Evolutionary conservation across 2,888 invertebrate genomes (phyloP).

Genomic region (Blastobasis adustella): DNA sequence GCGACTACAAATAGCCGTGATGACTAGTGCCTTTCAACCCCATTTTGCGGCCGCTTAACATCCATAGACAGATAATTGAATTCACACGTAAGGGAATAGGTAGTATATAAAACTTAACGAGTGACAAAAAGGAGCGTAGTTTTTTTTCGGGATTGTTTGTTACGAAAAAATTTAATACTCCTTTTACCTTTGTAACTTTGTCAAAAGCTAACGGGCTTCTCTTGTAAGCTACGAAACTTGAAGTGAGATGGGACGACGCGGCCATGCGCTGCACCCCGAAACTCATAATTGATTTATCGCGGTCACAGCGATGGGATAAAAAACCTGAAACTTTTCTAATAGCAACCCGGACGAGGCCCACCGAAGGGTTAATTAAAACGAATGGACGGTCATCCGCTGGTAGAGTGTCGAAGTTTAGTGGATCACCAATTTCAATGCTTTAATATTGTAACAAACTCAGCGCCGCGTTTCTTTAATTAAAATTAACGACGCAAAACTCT

Average conservation of each 20-base stretch:
- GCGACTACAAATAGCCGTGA: conserved; percentile 36
- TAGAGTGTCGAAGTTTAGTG: conserved; percentile 69
- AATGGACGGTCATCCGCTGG: conserved; percentile 66
- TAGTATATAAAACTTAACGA: not conserved
- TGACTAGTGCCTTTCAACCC: conserved; percentile 20
- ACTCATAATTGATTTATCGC: conserved; percentile 55
- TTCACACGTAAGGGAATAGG: not conserved
- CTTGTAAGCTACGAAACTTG: not conserved
- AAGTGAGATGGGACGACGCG: not conserved
- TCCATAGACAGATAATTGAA: conserved; percentile 5
- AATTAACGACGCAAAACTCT: conserved; percentile 74
- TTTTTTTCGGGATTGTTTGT: too few species aligned
- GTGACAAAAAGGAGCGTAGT: too few species aligned
- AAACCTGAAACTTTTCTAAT: conserved; percentile 47
- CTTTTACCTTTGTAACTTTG: too few species aligned
- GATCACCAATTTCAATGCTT: conserved; percentile 73
- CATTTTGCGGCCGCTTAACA: conserved; percentile 6
- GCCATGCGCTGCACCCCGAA: conserved; percentile 19
- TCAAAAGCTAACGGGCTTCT: too few species aligned
- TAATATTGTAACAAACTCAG: conserved; percentile 71
- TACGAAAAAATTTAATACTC: too few species aligned
- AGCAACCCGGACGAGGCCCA: conserved; percentile 48
- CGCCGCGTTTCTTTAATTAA: conserved; percentile 73
- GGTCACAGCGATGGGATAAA: conserved; percentile 35
- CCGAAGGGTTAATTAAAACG: conserved; percentile 69